A percentile compares a stretch with the other conserved stretches of the same genome.
These are phyloP conservation scores for Drosophila persimilis DNA, from an alignment of 1,140 invertebrate genomes.

Conservation along the genomic window DNA sequence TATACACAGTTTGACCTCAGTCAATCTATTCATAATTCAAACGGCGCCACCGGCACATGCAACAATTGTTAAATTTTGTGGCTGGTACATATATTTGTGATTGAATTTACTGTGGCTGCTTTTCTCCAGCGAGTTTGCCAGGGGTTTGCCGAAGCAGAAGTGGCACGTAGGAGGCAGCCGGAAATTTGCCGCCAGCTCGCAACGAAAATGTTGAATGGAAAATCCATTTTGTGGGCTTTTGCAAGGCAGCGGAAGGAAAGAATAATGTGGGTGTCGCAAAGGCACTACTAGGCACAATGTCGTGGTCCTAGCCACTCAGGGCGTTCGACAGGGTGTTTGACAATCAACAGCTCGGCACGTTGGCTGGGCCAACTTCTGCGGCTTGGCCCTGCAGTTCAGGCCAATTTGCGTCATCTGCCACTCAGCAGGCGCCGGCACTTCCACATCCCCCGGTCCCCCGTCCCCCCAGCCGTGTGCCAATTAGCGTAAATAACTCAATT, in stretches of 20 bases:
- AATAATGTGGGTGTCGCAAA: background rate
- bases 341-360: conserved; percentile 47
- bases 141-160: conserved; percentile 6
- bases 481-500: conserved; percentile 78
- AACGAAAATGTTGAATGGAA: conserved; percentile 43
- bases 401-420: conserved; percentile 44
- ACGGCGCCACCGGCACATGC: background rate
- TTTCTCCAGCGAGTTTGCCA: background rate
- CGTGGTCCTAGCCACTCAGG: conserved; percentile 6
- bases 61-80: conserved; percentile 31
- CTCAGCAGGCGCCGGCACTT: no score
- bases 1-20: no score
- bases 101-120: conserved; percentile 15
- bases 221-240: conserved; percentile 20
- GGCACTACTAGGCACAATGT: background rate
- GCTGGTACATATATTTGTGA: conserved; percentile 4
- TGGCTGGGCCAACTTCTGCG: conserved; percentile 57
- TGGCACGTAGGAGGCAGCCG: conserved; percentile 52
- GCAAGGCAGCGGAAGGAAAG: background rate
- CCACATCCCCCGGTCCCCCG: no score
- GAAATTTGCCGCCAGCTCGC: conserved; percentile 34
- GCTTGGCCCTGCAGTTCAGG: conserved; percentile 47
- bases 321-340: conserved; percentile 20
- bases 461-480: conserved; percentile 37
- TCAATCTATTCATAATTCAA: no score